Conservation (phyloP, 2,113 vertebrate genomes). For the Phylloscopus whistleri region DNA sequence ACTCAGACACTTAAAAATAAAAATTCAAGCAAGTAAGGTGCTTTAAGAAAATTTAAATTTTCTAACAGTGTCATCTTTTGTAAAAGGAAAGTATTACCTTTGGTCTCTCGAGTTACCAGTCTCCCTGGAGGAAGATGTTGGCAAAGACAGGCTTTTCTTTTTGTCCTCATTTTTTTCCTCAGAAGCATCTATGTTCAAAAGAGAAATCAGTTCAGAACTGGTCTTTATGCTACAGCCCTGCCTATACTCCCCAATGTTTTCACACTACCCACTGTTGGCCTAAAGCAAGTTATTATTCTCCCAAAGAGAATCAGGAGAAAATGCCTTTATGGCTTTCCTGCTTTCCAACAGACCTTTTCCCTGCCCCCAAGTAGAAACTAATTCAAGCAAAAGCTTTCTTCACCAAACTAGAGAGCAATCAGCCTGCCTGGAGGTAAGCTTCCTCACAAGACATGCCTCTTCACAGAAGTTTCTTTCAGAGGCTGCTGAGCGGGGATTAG, state of each 20-base stretch:
- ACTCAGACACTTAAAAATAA: background rate
- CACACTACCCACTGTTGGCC: background rate
- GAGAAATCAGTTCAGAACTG: background rate
- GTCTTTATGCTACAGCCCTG: background rate
- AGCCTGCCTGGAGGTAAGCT: background rate
- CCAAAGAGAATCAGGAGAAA: background rate
- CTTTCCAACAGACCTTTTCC: background rate
- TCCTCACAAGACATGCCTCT: background rate
- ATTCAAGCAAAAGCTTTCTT: background rate
- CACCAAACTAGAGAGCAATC: background rate
- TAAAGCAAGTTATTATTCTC: background rate
- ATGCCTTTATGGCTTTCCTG: background rate
- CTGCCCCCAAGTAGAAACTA: background rate
- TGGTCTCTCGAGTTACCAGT: slow-evolving; percentile 73
- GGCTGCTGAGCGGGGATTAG: background rate
- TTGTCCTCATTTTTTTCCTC: slow-evolving; percentile 84
- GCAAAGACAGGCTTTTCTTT: slow-evolving; percentile 75
- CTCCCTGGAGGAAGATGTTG: slow-evolving; percentile 82
- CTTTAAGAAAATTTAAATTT: background rate
- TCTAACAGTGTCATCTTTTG: background rate
- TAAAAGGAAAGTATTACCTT: slow-evolving; percentile 75
- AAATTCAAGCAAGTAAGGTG: background rate
- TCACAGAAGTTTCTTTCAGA: slow-evolving; percentile 24
- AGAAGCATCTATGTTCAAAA: slow-evolving; percentile 70
- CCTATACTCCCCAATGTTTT: background rate